These are phyloP conservation scores for Eupsittula cactorum DNA, from an alignment of 2,113 vertebrate genomes.

Conservation along the genomic window DNA sequence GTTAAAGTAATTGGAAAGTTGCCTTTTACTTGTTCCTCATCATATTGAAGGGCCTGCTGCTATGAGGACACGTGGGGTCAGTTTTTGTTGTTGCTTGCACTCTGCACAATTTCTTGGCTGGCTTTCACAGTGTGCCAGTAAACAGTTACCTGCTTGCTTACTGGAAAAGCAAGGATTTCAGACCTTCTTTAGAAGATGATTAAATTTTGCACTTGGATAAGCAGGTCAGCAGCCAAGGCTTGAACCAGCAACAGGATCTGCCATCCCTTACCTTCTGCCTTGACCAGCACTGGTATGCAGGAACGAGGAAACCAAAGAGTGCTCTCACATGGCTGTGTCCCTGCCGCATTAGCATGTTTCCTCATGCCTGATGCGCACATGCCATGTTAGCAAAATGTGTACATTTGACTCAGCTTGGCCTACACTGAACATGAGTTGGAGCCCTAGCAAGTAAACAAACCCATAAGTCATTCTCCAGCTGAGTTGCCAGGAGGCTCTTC, in stretches of 20 bases:
- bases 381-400: background rate
- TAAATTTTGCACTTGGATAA: constrained; percentile 29
- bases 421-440: background rate
- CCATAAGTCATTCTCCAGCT: background rate
- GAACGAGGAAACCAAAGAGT: background rate
- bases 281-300: background rate
- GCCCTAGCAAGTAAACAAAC: constrained; percentile 10
- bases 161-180: constrained; percentile 20
- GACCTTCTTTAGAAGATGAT: background rate
- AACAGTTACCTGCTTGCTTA: constrained; percentile 20
- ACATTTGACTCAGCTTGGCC: background rate
- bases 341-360: background rate
- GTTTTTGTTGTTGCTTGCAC: background rate
- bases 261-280: accelerated
- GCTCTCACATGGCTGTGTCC: background rate
- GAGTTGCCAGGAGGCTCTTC: background rate
- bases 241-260: background rate
- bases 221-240: background rate
- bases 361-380: constrained; percentile 29
- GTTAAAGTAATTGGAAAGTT: constrained; percentile 24
- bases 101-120: constrained; percentile 6
- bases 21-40: background rate
- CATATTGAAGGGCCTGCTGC: constrained; percentile 8
- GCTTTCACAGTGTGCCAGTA: background rate
- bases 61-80: background rate